These are phyloP conservation scores for Hydrochoerus hydrochaeris DNA, from an alignment of 2,113 vertebrate species.

Conservation along the genomic window DNA sequence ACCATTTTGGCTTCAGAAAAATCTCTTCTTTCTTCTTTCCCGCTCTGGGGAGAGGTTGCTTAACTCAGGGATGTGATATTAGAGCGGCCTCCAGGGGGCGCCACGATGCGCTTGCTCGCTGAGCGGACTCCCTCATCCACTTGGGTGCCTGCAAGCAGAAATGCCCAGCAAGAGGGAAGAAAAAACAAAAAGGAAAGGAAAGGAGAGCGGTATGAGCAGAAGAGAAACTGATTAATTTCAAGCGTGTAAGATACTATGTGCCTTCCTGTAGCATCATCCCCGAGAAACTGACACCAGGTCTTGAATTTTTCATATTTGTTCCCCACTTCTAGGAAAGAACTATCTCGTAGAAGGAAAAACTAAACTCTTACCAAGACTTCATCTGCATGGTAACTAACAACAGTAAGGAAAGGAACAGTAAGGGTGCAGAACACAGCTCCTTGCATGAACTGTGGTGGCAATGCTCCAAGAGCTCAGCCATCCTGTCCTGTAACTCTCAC, in stretches of 20 bases:
- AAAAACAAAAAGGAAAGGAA: background rate
- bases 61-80: conserved; percentile 99
- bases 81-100: conserved; percentile 97
- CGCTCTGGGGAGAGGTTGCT: conserved; percentile 77
- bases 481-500: too few relatives aligned
- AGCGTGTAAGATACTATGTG: background rate
- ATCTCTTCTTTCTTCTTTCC: conserved; percentile 84
- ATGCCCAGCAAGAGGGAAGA: background rate
- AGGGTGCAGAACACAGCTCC: background rate
- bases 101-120: conserved; percentile 95
- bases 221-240: conserved; percentile 7
- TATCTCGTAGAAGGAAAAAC: background rate
- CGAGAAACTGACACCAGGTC: background rate
- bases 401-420: background rate
- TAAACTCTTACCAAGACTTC: background rate
- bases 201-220: background rate
- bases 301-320: background rate
- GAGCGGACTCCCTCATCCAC: conserved; percentile 91
- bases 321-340: background rate
- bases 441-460: background rate
- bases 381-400: background rate
- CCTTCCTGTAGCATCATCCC: background rate
- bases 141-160: conserved; percentile 84
- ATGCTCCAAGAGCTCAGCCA: background rate
- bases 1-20: conserved; percentile 88